phyloP scores from a whole-genome alignment of 2,113 vertebrate species.

The Macquaria australasica region DNA sequence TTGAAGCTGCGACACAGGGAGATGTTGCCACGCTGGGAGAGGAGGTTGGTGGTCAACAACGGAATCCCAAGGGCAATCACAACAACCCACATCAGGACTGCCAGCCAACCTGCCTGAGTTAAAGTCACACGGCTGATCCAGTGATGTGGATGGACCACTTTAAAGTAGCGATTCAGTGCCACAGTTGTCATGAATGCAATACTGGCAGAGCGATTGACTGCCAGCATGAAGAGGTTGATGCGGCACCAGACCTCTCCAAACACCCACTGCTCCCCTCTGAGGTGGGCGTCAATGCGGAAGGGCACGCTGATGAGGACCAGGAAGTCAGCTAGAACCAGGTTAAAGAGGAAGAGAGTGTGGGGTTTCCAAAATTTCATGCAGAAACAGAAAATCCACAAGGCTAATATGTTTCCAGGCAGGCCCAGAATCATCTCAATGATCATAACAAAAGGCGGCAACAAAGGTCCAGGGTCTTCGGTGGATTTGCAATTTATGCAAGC shows the following conservation, averaged over 20 bases:
- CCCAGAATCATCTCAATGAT: constrained; percentile 74
- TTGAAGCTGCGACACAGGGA: constrained; percentile 72
- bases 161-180: constrained; percentile 79
- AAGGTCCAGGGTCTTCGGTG: background rate
- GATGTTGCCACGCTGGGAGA: background rate
- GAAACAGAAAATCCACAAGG: constrained; percentile 79
- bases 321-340: constrained; percentile 78
- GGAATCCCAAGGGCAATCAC: constrained; percentile 70
- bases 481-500: background rate
- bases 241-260: constrained; percentile 61
- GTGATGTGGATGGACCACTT: constrained; percentile 77
- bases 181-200: constrained; percentile 78
- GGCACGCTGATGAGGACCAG: constrained; percentile 77
- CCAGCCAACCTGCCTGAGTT: constrained; percentile 21
- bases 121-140: constrained; percentile 59
- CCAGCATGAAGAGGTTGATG: constrained; percentile 77
- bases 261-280: constrained; percentile 56
- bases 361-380: constrained; percentile 70
- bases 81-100: constrained; percentile 54
- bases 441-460: constrained; percentile 56
- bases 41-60: constrained; percentile 49
- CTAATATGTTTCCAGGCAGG: constrained; percentile 68
- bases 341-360: constrained; percentile 75
- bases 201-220: constrained; percentile 75
- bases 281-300: constrained; percentile 71